Evolutionary conservation across 2,113 vertebrate genomes (phyloP), one percentile per base, ranked within the genome.

Genomic region (Austrofundulus limnaeus): DNA sequence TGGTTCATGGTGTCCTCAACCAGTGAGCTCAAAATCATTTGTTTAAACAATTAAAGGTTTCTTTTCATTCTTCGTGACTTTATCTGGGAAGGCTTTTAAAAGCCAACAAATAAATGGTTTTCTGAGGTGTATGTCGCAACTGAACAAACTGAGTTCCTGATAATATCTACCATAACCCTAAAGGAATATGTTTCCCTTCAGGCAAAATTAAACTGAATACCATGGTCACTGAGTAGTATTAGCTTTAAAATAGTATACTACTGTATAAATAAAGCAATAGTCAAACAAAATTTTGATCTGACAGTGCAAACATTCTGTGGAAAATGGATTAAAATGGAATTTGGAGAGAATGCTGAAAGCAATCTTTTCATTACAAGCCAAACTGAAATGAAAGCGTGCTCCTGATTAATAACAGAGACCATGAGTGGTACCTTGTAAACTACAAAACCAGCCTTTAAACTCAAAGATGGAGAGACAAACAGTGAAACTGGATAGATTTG

Each of bases 51-150:
- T 46, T 58, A 42, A 54, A 21, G 48, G 50, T 43, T 60, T 25
- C 34, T 63, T 43, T 60, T 46, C 25, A 68, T 25, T 49, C 53
- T 63, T 49, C 19, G 50, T 43, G 10, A 34, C 8, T 10, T 28
- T 28, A 28, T 9, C 2, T 34, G 31, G 2, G 31, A 5, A 34
- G 31, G 10, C 10, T 2, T 34, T 34, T 34, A 9, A 34, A 34
- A 10, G 31, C 31, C 31, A 5, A 9, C 31, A 34, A 34, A 10
- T 34, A 34, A 34, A 34, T 34, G 31, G 9, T 34, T 52, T 47
- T 57, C 38, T 41, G 48, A 15, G 11, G 23, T 7, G 24, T 61
- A 21, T 68, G 41, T 24, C 10, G 31, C 61, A 31, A 24, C 25
- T 50, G 5, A 20, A 64, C n/a, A 48, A 31, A 37, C 28, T 25